Evolutionary conservation across 2,113 vertebrate species (phyloP).

Genomic region (Orcinus orca): DNA sequence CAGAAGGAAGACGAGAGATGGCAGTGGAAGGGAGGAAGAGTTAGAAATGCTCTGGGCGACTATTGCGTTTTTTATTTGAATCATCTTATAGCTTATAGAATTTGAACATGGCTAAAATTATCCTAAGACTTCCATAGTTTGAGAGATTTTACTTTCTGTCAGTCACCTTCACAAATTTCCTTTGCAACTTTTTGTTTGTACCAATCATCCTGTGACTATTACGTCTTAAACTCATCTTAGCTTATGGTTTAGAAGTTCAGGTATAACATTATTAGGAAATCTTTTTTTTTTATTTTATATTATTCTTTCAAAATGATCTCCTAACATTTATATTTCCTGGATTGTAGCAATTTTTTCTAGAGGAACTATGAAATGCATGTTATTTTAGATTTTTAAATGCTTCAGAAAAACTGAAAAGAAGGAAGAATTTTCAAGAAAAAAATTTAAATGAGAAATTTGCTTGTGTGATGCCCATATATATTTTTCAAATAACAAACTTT

Average conservation of each 20-base stretch:
- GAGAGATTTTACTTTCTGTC: neutral
- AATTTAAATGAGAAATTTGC: neutral
- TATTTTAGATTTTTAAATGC: neutral
- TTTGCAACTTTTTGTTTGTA: neutral
- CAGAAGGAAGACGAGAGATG: neutral
- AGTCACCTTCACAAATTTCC: neutral
- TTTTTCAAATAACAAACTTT: neutral
- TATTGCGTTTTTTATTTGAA: neutral
- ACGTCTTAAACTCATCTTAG: neutral
- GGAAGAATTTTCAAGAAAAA: neutral
- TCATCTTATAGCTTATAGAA: neutral
- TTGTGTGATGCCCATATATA: neutral
- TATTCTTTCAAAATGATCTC: neutral
- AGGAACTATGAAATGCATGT: neutral
- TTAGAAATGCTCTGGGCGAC: neutral
- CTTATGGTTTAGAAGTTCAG: neutral
- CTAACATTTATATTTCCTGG: neutral
- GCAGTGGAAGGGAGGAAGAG: neutral
- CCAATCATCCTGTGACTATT: neutral
- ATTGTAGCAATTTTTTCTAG: neutral
- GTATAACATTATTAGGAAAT: neutral
- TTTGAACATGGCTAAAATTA: neutral
- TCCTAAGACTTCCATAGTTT: neutral
- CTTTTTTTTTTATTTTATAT: neutral
- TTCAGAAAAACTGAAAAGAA: neutral